phyloP scores from a whole-genome alignment of 2,797 vertebrate species.

The Semotilus atromaculatus region DNA sequence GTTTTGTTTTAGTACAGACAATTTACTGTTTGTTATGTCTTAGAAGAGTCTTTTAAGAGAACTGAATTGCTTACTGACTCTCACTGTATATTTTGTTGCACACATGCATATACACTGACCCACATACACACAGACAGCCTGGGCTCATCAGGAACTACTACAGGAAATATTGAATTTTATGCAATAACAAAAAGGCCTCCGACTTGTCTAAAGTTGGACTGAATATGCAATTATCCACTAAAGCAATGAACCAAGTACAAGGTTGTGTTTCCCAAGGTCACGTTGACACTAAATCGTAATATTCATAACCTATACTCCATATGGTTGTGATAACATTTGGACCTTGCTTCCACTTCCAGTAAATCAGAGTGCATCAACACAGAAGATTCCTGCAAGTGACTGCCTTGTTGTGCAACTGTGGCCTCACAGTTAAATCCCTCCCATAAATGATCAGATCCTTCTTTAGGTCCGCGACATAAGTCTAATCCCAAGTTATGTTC shows the following conservation, averaged over 20 bases:
- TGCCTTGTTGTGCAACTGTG: constrained; percentile 23
- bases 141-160: constrained; percentile 13
- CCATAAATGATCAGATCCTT: constrained; percentile 47
- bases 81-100: constrained; percentile 34
- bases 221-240: constrained; percentile 22
- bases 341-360: constrained; percentile 76
- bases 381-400: constrained; percentile 65
- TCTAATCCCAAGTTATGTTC: constrained; percentile 48
- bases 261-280: constrained; percentile 31
- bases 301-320: constrained; percentile 62
- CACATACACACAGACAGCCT: constrained; percentile 1
- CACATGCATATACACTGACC: constrained; percentile 19
- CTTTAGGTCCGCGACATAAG: constrained; percentile 42
- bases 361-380: constrained; percentile 69
- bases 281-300: constrained; percentile 46
- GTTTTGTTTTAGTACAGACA: constrained; percentile 43
- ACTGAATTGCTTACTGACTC: constrained; percentile 7
- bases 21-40: constrained; percentile 42
- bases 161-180: constrained; percentile 14
- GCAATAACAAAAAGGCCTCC: constrained; percentile 11
- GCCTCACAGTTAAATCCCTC: constrained; percentile 48
- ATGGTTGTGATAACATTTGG: constrained; percentile 74
- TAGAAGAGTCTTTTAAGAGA: constrained; percentile 22
- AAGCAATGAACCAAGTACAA: constrained; percentile 22
- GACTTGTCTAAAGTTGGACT: constrained; percentile 2